phyloP scores from a whole-genome alignment of 2,888 invertebrate genomes.

The Aphodius granarius region DNA sequence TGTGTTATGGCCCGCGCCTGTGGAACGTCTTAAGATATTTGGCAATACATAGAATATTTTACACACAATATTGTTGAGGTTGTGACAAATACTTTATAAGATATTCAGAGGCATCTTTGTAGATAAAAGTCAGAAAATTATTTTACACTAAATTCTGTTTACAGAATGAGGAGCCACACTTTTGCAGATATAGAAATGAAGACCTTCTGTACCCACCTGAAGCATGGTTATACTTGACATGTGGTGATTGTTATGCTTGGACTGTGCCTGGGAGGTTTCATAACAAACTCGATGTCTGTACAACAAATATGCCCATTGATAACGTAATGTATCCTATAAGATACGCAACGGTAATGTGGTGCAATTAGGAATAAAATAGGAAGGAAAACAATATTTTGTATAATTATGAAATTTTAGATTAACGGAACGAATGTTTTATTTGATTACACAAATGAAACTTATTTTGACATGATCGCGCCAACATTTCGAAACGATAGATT shows the following conservation, averaged over 20 bases:
- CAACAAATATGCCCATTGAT: no score
- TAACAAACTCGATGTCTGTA: no score
- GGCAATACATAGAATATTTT: no score
- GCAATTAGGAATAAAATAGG: not conserved
- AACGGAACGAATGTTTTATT: slow-evolving; percentile 17
- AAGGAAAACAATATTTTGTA: not conserved
- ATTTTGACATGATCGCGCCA: slow-evolving; percentile 34
- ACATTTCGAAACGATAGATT: slow-evolving; percentile 40
- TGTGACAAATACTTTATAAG: no score
- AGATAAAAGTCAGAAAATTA: no score
- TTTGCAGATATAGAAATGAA: slow-evolving; percentile 8
- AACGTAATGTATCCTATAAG: not conserved
- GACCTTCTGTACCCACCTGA: slow-evolving; percentile 5
- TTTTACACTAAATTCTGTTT: not conserved
- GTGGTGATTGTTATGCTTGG: slow-evolving; percentile 12
- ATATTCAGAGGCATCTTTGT: no score
- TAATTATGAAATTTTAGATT: not conserved
- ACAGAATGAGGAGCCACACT: not conserved
- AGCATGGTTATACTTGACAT: slow-evolving; percentile 11
- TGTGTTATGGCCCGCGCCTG: no score
- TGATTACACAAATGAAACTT: slow-evolving; percentile 27
- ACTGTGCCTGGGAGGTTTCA: no score
- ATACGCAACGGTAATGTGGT: not conserved
- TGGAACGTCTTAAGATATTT: no score
- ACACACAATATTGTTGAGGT: no score